These are phyloP conservation scores for Azemiops feae DNA, from an alignment of 2,113 vertebrate genomes.

Conservation along the genomic window DNA sequence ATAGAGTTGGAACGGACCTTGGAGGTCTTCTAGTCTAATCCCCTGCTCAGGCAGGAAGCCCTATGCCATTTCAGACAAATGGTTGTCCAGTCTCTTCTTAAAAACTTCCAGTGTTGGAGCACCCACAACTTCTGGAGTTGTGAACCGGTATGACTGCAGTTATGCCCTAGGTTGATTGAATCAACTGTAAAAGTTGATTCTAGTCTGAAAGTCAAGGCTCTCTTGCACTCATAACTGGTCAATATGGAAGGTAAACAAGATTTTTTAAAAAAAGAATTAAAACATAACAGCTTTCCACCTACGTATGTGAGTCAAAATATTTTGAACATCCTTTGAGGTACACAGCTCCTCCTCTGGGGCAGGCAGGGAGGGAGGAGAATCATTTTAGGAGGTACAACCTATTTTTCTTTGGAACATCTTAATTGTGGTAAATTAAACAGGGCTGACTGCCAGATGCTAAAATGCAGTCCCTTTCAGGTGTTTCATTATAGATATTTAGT, in stretches of 20 bases:
- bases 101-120: too few relatives aligned
- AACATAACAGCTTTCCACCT: neutral
- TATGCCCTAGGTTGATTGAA: neutral
- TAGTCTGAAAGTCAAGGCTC: neutral
- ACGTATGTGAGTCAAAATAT: neutral
- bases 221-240: neutral
- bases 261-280: neutral
- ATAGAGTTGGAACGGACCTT: too few relatives aligned
- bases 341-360: neutral
- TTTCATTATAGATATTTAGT: neutral
- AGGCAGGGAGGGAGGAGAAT: neutral
- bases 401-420: neutral
- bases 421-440: constrained; percentile 1
- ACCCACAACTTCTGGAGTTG: too few relatives aligned
- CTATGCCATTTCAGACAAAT: too few relatives aligned
- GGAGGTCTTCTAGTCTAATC: too few relatives aligned
- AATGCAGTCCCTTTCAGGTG: neutral
- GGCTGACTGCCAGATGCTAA: neutral
- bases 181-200: neutral
- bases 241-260: neutral
- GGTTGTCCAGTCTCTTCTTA: too few relatives aligned
- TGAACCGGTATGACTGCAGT: too few relatives aligned
- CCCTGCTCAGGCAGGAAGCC: too few relatives aligned
- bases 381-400: neutral
- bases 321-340: neutral